Conservation (phyloP, 2,888 invertebrate genomes). For the Troides helena region DNA sequence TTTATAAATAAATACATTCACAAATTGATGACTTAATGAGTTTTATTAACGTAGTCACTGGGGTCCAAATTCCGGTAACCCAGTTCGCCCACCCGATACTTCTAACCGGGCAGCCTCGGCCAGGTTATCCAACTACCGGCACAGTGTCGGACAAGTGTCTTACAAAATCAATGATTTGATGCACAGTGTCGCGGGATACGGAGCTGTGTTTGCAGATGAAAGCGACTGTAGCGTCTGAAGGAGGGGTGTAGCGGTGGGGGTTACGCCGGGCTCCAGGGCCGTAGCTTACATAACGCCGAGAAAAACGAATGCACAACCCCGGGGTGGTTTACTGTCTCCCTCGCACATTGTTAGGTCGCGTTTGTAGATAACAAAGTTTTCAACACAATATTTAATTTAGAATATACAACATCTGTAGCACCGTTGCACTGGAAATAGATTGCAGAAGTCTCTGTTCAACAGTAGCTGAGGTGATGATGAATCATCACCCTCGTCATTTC, state of each 20-base stretch:
- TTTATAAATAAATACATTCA: constrained; percentile 45
- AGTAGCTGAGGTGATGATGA: no score
- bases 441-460: no score
- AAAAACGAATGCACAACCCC: constrained; percentile 71
- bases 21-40: constrained; percentile 57
- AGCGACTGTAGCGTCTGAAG: constrained; percentile 27
- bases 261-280: constrained; percentile 72
- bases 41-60: constrained; percentile 51
- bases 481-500: no score
- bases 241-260: constrained; percentile 31
- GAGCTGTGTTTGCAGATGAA: constrained; percentile 20
- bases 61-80: constrained; percentile 56
- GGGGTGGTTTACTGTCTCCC: constrained; percentile 54
- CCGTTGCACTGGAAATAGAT: no score
- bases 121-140: constrained; percentile 37
- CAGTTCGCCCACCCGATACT: constrained; percentile 36
- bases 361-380: constrained; percentile 41
- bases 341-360: constrained; percentile 53
- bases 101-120: constrained; percentile 30
- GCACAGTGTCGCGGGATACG: constrained; percentile 21
- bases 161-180: constrained; percentile 33
- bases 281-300: constrained; percentile 77
- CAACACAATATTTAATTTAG: constrained; percentile 33
- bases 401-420: not conserved
- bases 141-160: constrained; percentile 34